Conservation (phyloP, 2,113 vertebrate species). For the Burhinus oedicnemus region DNA sequence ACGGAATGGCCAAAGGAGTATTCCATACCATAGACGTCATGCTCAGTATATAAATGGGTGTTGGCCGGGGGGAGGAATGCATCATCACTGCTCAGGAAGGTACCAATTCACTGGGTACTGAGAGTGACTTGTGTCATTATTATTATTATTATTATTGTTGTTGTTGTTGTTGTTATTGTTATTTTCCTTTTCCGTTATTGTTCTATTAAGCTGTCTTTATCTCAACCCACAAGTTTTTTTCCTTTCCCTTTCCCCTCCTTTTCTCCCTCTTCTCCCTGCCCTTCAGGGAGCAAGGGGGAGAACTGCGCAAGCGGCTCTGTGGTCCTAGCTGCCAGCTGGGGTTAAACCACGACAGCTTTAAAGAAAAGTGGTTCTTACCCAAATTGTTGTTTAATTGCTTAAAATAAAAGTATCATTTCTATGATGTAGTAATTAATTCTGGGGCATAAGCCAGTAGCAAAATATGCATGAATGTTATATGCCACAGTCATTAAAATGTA, state of each 20-base stretch:
- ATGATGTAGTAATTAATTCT: constrained; percentile 12
- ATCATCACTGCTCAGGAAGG: neutral
- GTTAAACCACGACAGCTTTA: neutral
- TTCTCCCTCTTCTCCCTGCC: neutral
- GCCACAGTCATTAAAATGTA: constrained; percentile 44
- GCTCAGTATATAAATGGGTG: neutral
- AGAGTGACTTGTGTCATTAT: neutral
- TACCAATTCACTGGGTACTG: neutral
- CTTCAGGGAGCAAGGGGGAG: neutral
- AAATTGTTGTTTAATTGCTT: constrained; percentile 1
- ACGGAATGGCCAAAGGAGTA: neutral
- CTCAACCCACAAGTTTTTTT: too few relatives aligned
- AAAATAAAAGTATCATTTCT: constrained; percentile 38
- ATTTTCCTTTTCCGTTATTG: neutral
- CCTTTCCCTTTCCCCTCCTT: neutral
- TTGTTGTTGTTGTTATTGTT: neutral
- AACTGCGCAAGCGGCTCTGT: neutral
- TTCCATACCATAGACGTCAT: neutral
- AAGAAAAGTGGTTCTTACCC: neutral
- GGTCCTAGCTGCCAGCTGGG: neutral
- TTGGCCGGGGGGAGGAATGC: neutral
- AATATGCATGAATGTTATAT: constrained; percentile 6
- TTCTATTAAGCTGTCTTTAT: neutral
- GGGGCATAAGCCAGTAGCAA: constrained; percentile 31
- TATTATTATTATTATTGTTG: neutral